Evolutionary conservation across 2,113 vertebrate genomes (phyloP), one percentile per base, ranked within the genome.

Genomic region (Lepus timidus): DNA sequence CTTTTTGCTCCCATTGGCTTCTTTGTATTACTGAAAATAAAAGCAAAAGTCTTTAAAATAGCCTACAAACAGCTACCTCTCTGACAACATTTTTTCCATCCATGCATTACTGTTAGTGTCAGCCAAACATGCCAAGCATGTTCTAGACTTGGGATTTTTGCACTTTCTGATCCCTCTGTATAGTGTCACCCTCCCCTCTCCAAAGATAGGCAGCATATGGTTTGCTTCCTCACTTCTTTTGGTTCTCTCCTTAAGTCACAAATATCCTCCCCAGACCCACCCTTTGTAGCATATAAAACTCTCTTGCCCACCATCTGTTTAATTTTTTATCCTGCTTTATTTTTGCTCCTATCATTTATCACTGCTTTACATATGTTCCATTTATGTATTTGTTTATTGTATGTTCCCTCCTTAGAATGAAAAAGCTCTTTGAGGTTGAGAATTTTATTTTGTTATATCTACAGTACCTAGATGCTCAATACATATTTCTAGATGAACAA

Each of bases 321-420:
- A 31, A 65, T 13, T 65, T 71, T 74, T 71, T 80, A 71, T 49
- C 16, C 33, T 90, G 49, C 10, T 91, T 95, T 88, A 80, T 87
- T 87, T 87, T 88, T 27, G 31, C 85, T 91, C 20, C 61, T 81
- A 52, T 80, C 9, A 84, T 90, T 85, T 67, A 52, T 70, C 29
- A 85, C 79, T 80, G 33, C 10, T 65, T 79, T 64, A 74, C 3
- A 22, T 78, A 58, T 36, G 83, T 87, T 78, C 12, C 19, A 80
- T 80, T 91, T 76, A 68, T n/a, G 33, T 76, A 73, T 71, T 74
- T 75, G 19, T 17, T 90, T 91, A 88, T 55, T 91, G 9, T 68
- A 27, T 92, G 6, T 94, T 86, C 55, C 80, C 29, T 9, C 14
- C 7, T 90, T 94, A 80, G 27, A 96, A 80, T 94, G 78, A 85